A percentile compares a stretch with the other conserved stretches of the same genome.
phyloP scores from a whole-genome alignment of 2,113 vertebrate genomes.

The Silurus asotus region DNA sequence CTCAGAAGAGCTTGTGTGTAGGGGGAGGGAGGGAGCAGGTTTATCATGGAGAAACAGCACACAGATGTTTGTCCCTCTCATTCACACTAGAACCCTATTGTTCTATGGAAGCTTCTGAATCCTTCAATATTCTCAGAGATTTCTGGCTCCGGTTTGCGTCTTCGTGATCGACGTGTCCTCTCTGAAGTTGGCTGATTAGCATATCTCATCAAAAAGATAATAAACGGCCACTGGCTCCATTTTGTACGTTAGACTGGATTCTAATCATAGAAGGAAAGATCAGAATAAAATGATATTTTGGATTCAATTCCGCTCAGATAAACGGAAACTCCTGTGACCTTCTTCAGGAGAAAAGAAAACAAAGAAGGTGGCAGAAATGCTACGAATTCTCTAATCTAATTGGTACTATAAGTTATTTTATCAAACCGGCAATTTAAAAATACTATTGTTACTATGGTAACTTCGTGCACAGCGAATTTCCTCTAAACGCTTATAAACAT shows the following conservation, averaged over 20 bases:
- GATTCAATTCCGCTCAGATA: not conserved
- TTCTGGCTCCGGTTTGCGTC: not conserved
- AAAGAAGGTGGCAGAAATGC: not conserved
- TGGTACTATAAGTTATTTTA: not conserved
- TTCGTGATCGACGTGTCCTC: not conserved
- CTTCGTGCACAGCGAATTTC: not conserved
- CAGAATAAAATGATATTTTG: not conserved
- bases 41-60: not conserved
- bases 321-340: not conserved
- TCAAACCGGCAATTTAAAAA: too few relatives aligned
- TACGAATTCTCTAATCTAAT: not conserved
- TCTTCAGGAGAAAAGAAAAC: not conserved
- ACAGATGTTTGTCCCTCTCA: conserved; percentile 5
- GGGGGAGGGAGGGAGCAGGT: not conserved
- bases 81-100: not conserved
- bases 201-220: conserved; percentile 9
- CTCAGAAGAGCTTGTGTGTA: not conserved
- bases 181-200: conserved; percentile 28
- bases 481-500: too few relatives aligned
- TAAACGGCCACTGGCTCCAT: not conserved
- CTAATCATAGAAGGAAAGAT: too few relatives aligned
- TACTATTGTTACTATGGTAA: not conserved
- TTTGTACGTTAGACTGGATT: not conserved
- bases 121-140: not conserved
- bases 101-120: not conserved